phyloP scores from a whole-genome alignment of 1,140 invertebrate species.

The silkworm (Bombyx mori) region DNA sequence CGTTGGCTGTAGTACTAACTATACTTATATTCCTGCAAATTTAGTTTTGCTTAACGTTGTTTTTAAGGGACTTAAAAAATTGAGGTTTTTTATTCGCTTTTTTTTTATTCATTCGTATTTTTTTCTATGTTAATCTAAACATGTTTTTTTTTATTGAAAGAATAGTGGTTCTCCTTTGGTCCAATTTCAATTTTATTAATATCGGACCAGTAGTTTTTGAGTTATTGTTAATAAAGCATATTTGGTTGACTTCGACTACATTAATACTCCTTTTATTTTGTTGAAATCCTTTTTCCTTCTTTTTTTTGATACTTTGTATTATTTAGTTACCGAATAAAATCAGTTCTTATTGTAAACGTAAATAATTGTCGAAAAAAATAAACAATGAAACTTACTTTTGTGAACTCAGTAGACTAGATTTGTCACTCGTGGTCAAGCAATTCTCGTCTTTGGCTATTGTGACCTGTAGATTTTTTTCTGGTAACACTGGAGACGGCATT shows the following conservation, averaged over 20 bases:
- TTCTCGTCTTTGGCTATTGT: conserved; percentile 59
- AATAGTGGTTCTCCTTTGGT: neutral
- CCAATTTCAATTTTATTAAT: too few relatives aligned
- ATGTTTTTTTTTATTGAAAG: neutral
- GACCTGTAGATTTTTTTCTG: conserved; percentile 64
- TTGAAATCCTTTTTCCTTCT: too few relatives aligned
- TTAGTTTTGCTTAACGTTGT: neutral
- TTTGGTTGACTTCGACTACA: too few relatives aligned
- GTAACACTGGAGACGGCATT: conserved; percentile 49
- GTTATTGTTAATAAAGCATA: too few relatives aligned
- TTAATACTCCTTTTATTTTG: too few relatives aligned
- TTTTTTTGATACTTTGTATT: neutral
- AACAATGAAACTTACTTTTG: conserved; percentile 48
- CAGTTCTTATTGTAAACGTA: neutral
- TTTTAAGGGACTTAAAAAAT: too few relatives aligned
- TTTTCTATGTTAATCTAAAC: too few relatives aligned
- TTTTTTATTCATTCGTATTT: too few relatives aligned
- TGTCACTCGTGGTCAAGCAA: conserved; percentile 57
- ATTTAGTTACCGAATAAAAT: neutral
- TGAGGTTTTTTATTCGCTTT: neutral
- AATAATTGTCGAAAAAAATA: neutral
- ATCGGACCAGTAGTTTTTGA: too few relatives aligned
- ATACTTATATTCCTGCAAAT: conserved; percentile 40
- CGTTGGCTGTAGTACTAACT: conserved; percentile 30
- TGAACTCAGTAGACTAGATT: conserved; percentile 61